Evolutionary conservation across 2,888 invertebrate species (phyloP).

Genomic region (Tuberolachnus salignus): DNA sequence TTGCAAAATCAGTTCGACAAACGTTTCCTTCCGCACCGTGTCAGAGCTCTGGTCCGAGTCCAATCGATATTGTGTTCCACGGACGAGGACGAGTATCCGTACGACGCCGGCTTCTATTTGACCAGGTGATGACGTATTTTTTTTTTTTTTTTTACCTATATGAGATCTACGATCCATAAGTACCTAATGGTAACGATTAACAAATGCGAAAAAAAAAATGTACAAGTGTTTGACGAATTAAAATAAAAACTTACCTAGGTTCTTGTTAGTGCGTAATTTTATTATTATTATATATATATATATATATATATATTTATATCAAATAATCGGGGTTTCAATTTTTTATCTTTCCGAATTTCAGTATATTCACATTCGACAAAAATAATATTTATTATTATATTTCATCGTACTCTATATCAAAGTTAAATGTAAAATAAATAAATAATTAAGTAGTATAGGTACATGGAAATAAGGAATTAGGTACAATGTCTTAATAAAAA

Average conservation of each 20-base stretch:
- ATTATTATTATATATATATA: too few species aligned
- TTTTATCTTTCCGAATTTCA: too few species aligned
- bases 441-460: too few species aligned
- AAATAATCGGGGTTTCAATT: too few species aligned
- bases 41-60: conserved; percentile 25
- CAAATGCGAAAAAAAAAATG: background rate
- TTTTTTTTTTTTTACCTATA: background rate
- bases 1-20: conserved; percentile 31
- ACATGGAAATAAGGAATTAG: too few species aligned
- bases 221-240: background rate
- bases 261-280: background rate
- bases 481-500: too few species aligned
- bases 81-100: conserved; percentile 24
- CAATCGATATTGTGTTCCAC: conserved; percentile 30
- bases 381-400: too few species aligned
- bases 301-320: too few species aligned
- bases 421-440: too few species aligned
- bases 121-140: background rate
- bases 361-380: too few species aligned
- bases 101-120: conserved; percentile 23
- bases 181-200: background rate
- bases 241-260: background rate
- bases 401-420: too few species aligned
- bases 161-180: background rate
- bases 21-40: conserved; percentile 11